These are phyloP conservation scores for Astyanax mexicanus DNA, from an alignment of 2,797 vertebrate species.

Conservation along the genomic window DNA sequence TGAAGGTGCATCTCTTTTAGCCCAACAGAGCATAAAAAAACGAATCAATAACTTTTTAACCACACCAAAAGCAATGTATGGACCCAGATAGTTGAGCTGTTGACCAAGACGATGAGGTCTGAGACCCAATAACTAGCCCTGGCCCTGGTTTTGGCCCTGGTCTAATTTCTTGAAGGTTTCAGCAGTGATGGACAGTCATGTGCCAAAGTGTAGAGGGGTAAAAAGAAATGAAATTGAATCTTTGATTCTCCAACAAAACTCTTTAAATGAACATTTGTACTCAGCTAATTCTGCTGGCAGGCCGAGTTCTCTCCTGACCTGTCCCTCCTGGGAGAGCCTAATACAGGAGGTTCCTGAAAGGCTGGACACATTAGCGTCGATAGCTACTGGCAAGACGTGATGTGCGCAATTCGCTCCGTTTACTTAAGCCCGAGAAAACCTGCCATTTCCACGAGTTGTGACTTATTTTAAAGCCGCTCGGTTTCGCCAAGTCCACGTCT, in stretches of 20 bases:
- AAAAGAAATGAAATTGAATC: constrained; percentile 79
- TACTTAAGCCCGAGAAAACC: constrained; percentile 63
- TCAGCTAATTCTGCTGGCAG: constrained; percentile 79
- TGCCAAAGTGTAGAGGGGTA: constrained; percentile 65
- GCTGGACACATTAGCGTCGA: constrained; percentile 72
- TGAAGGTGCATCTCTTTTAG: too few relatives aligned
- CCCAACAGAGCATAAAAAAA: too few relatives aligned
- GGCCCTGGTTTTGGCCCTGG: constrained; percentile 60
- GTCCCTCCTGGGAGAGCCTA: constrained; percentile 77
- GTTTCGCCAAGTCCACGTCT: constrained; percentile 22
- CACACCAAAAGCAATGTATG: too few relatives aligned
- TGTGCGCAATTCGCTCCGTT: constrained; percentile 74
- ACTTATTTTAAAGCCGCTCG: constrained; percentile 59
- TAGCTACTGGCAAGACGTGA: constrained; percentile 79
- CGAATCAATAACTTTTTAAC: too few relatives aligned
- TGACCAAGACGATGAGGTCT: constrained; percentile 61
- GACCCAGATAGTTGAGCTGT: too few relatives aligned
- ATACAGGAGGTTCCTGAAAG: constrained; percentile 67
- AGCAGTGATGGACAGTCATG: constrained; percentile 68
- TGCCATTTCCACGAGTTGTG: constrained; percentile 62
- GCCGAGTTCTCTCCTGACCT: constrained; percentile 74
- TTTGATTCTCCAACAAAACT: constrained; percentile 81
- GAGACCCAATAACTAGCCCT: constrained; percentile 64
- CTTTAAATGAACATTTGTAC: constrained; percentile 85
- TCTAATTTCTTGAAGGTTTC: constrained; percentile 56